Conservation (phyloP, 2,888 invertebrate species). For the Tenthredo livida region DNA sequence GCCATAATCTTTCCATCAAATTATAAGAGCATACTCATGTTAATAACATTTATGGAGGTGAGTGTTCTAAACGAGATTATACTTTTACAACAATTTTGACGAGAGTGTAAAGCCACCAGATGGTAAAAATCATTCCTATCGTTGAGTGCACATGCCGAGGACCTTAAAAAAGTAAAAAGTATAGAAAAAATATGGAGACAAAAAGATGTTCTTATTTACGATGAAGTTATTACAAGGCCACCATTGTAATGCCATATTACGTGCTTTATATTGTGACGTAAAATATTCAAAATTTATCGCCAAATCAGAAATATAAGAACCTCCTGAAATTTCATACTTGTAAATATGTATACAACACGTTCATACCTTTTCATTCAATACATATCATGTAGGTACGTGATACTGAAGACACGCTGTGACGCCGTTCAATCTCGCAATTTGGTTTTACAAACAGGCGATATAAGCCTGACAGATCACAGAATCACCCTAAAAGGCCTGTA, state of each 20-base stretch:
- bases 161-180: background rate
- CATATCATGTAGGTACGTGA: background rate
- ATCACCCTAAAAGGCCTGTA: background rate
- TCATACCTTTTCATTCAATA: background rate
- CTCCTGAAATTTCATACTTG: background rate
- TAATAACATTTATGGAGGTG: background rate
- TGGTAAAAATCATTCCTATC: constrained; percentile 16
- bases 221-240: background rate
- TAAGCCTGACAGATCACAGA: background rate
- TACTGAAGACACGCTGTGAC: background rate
- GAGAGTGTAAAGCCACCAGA: background rate
- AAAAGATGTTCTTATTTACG: background rate
- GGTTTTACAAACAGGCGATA: background rate
- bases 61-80: constrained; percentile 24
- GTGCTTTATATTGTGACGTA: constrained; percentile 18
- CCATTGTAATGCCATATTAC: background rate
- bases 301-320: background rate
- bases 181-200: background rate
- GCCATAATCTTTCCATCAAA: constrained; percentile 12
- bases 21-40: constrained; percentile 17
- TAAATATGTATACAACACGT: background rate
- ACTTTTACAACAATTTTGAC: constrained; percentile 21
- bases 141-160: background rate
- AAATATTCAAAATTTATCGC: background rate
- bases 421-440: background rate